Conservation (phyloP, 2,888 invertebrate species). For the Frankliniella fusca region DNA sequence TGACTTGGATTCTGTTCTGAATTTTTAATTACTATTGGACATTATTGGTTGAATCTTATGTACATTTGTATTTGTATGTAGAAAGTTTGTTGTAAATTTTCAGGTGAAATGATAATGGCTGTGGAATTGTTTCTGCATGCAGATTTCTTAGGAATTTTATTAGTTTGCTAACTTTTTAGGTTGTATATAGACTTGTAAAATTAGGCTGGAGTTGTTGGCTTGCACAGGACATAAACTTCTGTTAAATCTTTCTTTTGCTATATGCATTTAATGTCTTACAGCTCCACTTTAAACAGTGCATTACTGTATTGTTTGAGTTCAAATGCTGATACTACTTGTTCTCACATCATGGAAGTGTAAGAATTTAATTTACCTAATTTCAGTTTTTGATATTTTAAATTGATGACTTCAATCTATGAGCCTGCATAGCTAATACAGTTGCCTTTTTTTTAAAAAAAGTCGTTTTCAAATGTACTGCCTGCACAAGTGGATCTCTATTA, state of each 20-base stretch:
- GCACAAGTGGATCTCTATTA: constrained; percentile 5
- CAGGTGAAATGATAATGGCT: background rate
- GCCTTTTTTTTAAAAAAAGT: background rate
- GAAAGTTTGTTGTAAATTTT: background rate
- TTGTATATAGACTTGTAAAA: too few species aligned
- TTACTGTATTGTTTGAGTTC: background rate
- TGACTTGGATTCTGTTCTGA: background rate
- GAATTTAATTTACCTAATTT: background rate
- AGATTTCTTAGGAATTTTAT: background rate
- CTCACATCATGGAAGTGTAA: background rate
- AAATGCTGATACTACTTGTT: too few species aligned
- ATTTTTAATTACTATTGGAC: background rate
- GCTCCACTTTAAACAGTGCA: background rate
- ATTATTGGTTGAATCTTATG: background rate
- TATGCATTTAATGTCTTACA: background rate
- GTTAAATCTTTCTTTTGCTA: background rate
- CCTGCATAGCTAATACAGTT: too few species aligned
- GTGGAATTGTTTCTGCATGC: constrained; percentile 24
- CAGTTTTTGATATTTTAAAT: background rate
- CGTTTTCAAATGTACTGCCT: background rate
- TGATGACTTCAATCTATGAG: background rate
- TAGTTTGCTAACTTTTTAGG: background rate
- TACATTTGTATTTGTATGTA: background rate
- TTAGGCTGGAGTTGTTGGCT: background rate
- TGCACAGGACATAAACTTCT: too few species aligned